A percentile compares a stretch with the other conserved stretches of the same genome.
Evolutionary conservation across 2,888 invertebrate species (phyloP).

Genomic region (Sceliomorpha sp.): DNA sequence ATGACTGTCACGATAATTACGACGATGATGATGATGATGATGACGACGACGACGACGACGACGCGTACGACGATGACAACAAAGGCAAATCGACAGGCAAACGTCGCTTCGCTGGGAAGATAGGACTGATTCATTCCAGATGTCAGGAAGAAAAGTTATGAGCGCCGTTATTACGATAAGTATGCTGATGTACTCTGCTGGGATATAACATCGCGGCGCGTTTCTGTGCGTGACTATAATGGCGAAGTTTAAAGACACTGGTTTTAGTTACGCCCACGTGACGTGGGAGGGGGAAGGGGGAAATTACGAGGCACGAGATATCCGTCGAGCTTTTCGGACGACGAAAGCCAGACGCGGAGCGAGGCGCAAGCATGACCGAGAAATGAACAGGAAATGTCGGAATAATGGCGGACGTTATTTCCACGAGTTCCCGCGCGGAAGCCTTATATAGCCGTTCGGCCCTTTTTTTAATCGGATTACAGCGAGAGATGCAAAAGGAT

Average conservation of each 20-base stretch:
- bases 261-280: conserved; percentile 41
- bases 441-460: conserved; percentile 14
- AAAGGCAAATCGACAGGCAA: conserved; percentile 17
- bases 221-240: conserved; percentile 18
- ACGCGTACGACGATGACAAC: conserved; percentile 42
- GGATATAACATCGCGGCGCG: conserved; percentile 15
- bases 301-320: conserved; percentile 19
- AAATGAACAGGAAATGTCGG: conserved; percentile 40
- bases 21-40: conserved; percentile 47
- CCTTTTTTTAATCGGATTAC: too few species aligned
- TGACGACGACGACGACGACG: conserved; percentile 46
- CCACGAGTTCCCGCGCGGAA: conserved; percentile 12
- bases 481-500: too few species aligned
- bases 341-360: conserved; percentile 34
- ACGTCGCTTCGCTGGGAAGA: too few species aligned
- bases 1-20: conserved; percentile 28
- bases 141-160: conserved; percentile 60
- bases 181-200: conserved; percentile 30
- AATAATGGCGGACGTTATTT: conserved; percentile 47
- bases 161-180: conserved; percentile 58
- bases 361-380: conserved; percentile 14
- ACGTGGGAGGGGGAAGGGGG: conserved; percentile 26
- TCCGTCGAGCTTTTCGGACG: conserved; percentile 17
- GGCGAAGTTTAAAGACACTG: conserved; percentile 27
- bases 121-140: conserved; percentile 62